phyloP scores from a whole-genome alignment of 1,140 invertebrate species.

The Pteromalus puparum region DNA sequence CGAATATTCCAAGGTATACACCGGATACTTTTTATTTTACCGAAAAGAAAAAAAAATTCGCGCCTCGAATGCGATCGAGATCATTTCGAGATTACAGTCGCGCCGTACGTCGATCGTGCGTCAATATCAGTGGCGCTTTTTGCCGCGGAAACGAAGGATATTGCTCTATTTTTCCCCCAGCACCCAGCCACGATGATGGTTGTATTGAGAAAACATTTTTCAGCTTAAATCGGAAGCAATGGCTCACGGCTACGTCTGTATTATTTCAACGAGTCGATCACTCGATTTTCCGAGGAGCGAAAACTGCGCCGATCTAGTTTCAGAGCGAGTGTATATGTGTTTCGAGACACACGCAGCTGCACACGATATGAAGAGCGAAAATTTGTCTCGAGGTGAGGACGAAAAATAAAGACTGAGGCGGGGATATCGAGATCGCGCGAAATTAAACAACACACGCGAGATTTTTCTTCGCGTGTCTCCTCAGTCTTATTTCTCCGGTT shows the following conservation, averaged over 20 bases:
- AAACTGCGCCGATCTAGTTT: neutral
- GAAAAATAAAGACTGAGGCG: neutral
- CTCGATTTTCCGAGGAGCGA: neutral
- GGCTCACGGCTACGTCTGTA: neutral
- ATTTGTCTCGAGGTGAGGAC: neutral
- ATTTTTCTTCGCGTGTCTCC: neutral
- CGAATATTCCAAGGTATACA: neutral
- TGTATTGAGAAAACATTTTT: neutral
- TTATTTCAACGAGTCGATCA: neutral
- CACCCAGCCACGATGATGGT: neutral
- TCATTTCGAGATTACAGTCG: neutral
- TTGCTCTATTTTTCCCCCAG: no score
- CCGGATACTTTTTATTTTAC: neutral
- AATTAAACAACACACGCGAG: neutral
- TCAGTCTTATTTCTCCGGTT: neutral
- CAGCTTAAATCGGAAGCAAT: neutral
- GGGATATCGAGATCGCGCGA: neutral
- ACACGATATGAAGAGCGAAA: neutral
- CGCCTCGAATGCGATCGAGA: conserved; percentile 15
- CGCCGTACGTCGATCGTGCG: neutral
- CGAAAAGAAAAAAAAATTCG: neutral
- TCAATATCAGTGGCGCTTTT: neutral
- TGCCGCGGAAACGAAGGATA: neutral
- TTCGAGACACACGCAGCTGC: neutral
- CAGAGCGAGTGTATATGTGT: no score